phyloP scores from a whole-genome alignment of 2,113 vertebrate species.

The Anguilla rostrata region DNA sequence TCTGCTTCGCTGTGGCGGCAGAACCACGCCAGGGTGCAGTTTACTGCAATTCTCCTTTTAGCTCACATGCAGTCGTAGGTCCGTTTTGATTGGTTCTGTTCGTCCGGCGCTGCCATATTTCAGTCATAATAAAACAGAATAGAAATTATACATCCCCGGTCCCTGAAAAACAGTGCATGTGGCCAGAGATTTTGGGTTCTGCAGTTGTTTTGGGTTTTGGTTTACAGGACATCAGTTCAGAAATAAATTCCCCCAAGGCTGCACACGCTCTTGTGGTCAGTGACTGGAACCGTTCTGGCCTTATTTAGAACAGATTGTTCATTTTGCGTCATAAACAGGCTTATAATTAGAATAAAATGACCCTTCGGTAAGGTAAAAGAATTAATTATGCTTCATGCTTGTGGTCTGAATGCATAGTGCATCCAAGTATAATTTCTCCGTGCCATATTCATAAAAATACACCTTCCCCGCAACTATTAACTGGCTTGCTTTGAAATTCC shows the following conservation, averaged over 20 bases:
- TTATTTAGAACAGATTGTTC: constrained; percentile 18
- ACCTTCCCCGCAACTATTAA: not conserved
- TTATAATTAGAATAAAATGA: constrained; percentile 1
- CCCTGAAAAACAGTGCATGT: constrained; percentile 31
- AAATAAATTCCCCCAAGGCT: constrained; percentile 37
- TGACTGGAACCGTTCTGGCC: constrained; percentile 19
- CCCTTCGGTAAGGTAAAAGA: not conserved
- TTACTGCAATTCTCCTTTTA: constrained; percentile 35
- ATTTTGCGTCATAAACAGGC: not conserved
- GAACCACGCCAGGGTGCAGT: not conserved
- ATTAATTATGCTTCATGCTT: constrained; percentile 14
- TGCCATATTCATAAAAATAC: not conserved
- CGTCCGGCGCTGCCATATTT: constrained; percentile 37
- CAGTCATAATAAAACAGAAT: constrained; percentile 35
- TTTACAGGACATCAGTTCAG: constrained; percentile 32
- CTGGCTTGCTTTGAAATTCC: not conserved
- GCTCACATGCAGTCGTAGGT: constrained; percentile 7
- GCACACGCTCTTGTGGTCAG: constrained; percentile 21
- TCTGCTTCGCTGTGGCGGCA: not conserved
- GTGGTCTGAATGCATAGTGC: not conserved
- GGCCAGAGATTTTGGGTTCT: constrained; percentile 30
- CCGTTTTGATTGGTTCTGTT: constrained; percentile 12
- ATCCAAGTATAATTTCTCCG: not conserved
- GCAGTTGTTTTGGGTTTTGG: constrained; percentile 29
- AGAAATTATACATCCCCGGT: constrained; percentile 34